Base-by-base conservation (phyloP, 2,888 invertebrate species). In the Drymonia ruficornis region DNA sequence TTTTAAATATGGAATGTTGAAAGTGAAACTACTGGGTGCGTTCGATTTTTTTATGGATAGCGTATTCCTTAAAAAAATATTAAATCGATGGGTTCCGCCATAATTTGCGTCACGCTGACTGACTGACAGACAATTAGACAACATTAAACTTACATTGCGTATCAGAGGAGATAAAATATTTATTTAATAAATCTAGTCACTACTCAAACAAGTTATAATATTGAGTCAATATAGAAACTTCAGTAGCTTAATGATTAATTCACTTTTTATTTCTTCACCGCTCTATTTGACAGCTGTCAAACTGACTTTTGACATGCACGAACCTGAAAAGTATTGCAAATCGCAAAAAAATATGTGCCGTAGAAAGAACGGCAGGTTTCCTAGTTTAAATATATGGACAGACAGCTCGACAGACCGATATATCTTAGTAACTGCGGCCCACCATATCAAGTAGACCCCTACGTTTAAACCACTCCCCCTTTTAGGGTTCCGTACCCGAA, bases 321-420 rank as follows among this genome's bases (percentile, higher is more conserved):
- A 28, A 28, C 13, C n/a, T n/a, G 23, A 28, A n/a, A 18, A 43
- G 18, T 18, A 6, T 16, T 16, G 11, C 16, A 43, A 16, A 18
- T 9, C 2, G 3, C 7, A 18, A 19, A 11, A 28, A 58, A 60
- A 59, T 47, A n/a, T 23, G n/a, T 43, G 44, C 61, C 55, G 38
- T 63, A 55, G 54, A 59, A 59, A 62, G 53, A 45, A 42, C 31
- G 46, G 29, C 56, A 54, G 55, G 64, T 66, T 68, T 60, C 62
- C 64, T 62, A 60, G 55, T 63, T 55, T 40, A 59, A 55, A 38
- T 54, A 50, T 53, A 51, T 19, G 19, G 61, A 56, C 55, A 56
- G 63, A 60, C 61, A 55, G 55, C 56, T 59, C 58, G 69, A 69
- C 63, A 71, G 59, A 55, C 43, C 61, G 57, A 71, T 71, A 63